These are phyloP conservation scores for Gymnogyps californianus DNA, from an alignment of 2,113 vertebrate genomes.

Conservation along the genomic window DNA sequence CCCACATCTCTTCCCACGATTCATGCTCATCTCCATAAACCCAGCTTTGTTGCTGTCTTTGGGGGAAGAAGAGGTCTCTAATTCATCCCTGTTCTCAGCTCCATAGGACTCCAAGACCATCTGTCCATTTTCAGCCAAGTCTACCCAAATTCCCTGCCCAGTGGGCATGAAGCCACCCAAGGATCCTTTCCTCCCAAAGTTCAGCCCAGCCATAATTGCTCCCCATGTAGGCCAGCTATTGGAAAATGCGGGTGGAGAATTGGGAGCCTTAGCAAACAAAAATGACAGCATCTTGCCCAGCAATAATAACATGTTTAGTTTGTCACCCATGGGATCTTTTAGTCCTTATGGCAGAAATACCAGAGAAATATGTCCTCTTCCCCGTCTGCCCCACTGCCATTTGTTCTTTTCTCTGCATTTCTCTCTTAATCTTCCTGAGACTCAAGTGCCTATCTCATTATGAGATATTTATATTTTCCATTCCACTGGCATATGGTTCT, in stretches of 20 bases:
- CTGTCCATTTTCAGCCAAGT: conserved; percentile 6
- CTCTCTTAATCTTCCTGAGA: conserved; percentile 23
- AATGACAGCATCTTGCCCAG: background rate
- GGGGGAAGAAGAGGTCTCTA: background rate
- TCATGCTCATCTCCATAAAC: background rate
- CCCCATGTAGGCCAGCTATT: background rate
- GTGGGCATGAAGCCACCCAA: background rate
- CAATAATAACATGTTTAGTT: background rate
- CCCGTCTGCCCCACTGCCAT: background rate
- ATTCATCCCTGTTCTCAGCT: background rate
- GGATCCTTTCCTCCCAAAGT: background rate
- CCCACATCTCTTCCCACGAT: background rate
- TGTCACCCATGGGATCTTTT: background rate
- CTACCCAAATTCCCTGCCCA: background rate
- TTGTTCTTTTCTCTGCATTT: background rate
- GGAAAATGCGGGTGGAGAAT: background rate
- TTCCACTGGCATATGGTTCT: background rate
- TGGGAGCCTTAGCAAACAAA: background rate
- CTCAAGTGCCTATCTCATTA: conserved; percentile 1
- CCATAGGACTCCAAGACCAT: background rate
- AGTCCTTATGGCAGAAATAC: background rate
- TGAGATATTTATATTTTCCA: conserved; percentile 36
- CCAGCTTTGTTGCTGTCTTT: background rate
- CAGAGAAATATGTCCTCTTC: background rate
- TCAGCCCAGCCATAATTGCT: background rate